phyloP scores from a whole-genome alignment of 2,113 vertebrate genomes.

The Tretioscincus oriximinensis region DNA sequence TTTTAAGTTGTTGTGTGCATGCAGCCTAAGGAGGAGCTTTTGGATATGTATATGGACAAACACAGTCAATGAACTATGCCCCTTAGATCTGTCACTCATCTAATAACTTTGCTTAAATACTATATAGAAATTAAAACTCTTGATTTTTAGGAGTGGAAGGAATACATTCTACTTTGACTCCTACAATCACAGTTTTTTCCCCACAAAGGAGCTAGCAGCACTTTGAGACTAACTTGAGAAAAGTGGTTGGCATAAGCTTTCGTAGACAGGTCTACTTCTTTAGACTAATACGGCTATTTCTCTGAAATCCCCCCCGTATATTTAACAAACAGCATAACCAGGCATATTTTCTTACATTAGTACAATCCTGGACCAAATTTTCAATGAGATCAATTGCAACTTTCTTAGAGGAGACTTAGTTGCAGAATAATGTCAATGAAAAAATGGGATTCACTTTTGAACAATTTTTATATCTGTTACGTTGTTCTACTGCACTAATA shows the following conservation, averaged over 20 bases:
- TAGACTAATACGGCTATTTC: too few species aligned
- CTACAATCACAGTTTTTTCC: background rate
- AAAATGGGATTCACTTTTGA: background rate
- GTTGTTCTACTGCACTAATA: background rate
- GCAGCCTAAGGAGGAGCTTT: background rate
- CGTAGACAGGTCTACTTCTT: too few species aligned
- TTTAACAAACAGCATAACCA: background rate
- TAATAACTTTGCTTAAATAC: background rate
- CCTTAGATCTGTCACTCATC: background rate
- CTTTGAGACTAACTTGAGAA: too few species aligned
- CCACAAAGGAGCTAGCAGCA: background rate
- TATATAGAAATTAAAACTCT: background rate
- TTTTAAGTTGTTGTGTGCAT: too few species aligned
- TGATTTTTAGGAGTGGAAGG: background rate
- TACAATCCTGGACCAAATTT: background rate
- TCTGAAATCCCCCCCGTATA: background rate
- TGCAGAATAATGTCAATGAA: background rate
- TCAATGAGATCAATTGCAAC: background rate
- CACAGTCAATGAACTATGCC: background rate
- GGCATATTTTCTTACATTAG: background rate
- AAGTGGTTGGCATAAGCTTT: too few species aligned
- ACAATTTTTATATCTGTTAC: background rate
- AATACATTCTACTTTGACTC: background rate
- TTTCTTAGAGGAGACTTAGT: background rate
- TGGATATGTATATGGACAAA: background rate